Percentiles rank a stretch among this genome's conserved stretches.
Conservation (phyloP, 2,797 vertebrate species). For the Bothrops alternatus region DNA sequence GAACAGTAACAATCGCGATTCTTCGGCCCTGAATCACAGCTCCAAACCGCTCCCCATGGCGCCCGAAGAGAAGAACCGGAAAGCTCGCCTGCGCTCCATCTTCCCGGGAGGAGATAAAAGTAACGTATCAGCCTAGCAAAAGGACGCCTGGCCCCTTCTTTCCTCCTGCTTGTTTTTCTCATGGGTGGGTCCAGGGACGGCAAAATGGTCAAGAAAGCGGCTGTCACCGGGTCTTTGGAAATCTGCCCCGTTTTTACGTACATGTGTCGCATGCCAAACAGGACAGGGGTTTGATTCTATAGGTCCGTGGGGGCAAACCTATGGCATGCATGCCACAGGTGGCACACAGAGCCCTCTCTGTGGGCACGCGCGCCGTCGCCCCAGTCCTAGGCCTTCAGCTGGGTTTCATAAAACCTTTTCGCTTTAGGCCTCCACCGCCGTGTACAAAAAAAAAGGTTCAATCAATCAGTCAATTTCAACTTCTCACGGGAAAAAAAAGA, state of each 20-base stretch:
- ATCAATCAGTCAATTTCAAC: too few relatives aligned
- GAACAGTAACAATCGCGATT: constrained; percentile 98
- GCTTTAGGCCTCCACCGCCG: too few relatives aligned
- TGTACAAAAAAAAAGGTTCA: too few relatives aligned
- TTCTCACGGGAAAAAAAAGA: too few relatives aligned
- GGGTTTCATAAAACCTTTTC: too few relatives aligned
- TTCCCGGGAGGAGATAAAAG: constrained; percentile 99
- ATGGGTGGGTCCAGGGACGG: constrained; percentile 5
- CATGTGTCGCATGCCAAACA: neutral
- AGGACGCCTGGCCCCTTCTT: constrained; percentile 38
- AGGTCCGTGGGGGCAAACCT: neutral
- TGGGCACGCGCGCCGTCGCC: too few relatives aligned
- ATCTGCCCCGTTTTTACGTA: neutral
- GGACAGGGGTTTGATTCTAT: neutral
- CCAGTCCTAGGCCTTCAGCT: too few relatives aligned
- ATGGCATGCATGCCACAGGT: too few relatives aligned
- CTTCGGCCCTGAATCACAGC: constrained; percentile 91
- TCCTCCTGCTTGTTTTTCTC: neutral
- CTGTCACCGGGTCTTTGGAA: neutral
- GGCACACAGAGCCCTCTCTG: too few relatives aligned
- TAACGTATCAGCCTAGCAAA: constrained; percentile 75
- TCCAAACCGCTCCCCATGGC: constrained; percentile 98
- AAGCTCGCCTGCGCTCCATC: constrained; percentile 97
- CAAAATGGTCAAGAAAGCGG: neutral
- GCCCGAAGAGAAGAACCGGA: constrained; percentile 99